A percentile compares a stretch with the other conserved stretches of the same genome.
Conservation (phyloP, 2,113 vertebrate genomes). For the Entelurus aequoreus region DNA sequence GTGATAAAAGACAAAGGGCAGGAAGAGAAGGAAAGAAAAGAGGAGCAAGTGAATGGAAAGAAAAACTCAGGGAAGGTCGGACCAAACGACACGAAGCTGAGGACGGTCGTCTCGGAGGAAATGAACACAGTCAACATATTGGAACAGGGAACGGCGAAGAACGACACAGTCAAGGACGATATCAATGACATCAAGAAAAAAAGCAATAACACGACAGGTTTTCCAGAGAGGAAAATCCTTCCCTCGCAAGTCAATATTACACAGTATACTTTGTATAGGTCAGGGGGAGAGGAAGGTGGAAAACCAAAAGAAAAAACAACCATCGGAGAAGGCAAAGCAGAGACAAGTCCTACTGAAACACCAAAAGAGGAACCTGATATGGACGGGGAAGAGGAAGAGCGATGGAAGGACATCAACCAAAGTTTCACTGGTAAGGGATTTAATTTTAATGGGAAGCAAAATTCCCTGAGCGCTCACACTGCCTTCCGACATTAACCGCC, state of each 20-base stretch:
- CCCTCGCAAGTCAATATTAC: conserved; percentile 46
- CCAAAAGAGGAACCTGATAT: conserved; percentile 30
- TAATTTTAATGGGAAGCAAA: background rate
- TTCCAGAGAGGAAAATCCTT: conserved; percentile 20
- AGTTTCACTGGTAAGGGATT: conserved; percentile 54
- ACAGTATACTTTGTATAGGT: conserved; percentile 52
- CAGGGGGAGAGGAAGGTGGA: conserved; percentile 28
- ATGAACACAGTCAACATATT: conserved; percentile 48
- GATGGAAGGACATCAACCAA: conserved; percentile 59
- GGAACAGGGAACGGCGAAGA: conserved; percentile 45
- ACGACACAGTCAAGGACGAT: conserved; percentile 39
- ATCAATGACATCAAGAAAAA: conserved; percentile 34
- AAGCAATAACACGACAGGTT: conserved; percentile 31
- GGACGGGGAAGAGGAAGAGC: conserved; percentile 33
- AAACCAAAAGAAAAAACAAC: conserved; percentile 25
- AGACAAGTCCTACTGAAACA: conserved; percentile 22
- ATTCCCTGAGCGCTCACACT: background rate
- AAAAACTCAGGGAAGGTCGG: conserved; percentile 43
- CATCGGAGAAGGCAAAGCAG: conserved; percentile 20
- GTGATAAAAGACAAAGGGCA: conserved; percentile 60
- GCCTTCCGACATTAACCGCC: background rate
- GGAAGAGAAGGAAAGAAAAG: conserved; percentile 54
- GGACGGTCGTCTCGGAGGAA: conserved; percentile 21
- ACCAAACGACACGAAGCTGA: conserved; percentile 59
- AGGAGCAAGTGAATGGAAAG: conserved; percentile 57